phyloP scores from a whole-genome alignment of 2,113 vertebrate genomes.

The Turdus rufiventris region DNA sequence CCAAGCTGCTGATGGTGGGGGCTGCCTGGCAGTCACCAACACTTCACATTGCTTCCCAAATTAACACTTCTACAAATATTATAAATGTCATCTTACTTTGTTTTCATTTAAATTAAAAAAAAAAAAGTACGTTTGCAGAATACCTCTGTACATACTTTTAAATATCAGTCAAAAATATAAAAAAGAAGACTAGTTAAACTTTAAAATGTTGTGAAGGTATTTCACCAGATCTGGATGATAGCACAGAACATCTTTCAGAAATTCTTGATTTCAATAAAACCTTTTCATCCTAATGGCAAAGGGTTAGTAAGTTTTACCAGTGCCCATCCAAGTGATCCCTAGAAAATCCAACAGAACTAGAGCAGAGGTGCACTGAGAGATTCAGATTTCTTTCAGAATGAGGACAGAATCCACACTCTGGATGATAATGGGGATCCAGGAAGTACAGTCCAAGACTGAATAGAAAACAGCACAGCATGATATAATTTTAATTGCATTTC shows the following conservation, averaged over 20 bases:
- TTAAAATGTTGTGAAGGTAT: background rate
- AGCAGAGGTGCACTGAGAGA: background rate
- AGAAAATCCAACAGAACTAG: background rate
- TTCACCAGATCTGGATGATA: background rate
- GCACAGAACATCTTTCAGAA: background rate
- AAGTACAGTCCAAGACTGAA: background rate
- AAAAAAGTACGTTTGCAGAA: fast-evolving
- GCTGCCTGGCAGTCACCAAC: background rate
- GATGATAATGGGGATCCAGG: background rate
- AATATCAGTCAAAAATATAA: background rate
- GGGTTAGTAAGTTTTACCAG: background rate
- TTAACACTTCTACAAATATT: background rate
- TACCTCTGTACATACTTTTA: background rate
- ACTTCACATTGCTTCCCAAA: background rate
- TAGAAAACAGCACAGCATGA: background rate
- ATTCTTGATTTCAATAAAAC: background rate
- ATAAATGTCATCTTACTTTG: background rate
- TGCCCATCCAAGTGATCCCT: background rate
- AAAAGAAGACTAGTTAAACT: background rate
- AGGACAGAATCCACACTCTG: background rate
- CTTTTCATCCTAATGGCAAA: background rate
- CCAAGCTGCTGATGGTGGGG: background rate
- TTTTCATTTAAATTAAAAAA: background rate
- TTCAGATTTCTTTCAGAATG: background rate
- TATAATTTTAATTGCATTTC: background rate